Evolutionary conservation across 2,888 invertebrate species (phyloP), one percentile per base, ranked within the genome.

Genomic region (Brachylomia viminalis): DNA sequence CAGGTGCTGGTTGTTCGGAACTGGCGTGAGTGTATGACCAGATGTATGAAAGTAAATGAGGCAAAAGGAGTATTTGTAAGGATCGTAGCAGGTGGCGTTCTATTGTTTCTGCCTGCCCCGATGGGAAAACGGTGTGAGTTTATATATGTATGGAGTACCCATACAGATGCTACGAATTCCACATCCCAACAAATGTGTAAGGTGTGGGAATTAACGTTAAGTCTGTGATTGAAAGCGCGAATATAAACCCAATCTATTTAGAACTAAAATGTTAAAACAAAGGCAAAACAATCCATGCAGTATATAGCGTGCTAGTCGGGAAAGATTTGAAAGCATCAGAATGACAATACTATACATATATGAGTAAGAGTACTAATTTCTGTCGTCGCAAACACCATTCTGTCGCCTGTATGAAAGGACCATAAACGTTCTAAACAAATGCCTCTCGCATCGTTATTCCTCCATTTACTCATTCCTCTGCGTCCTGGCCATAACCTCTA

Each of bases 401-500:
- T 54, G 6, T n/a, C 2, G 20, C 0, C 8, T 38, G 1, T 33
- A 17, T 49, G 66, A 54, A 66, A 42, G 13, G 11, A n/a, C 13
- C 30, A 61, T 65, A 54, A 75, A 75, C 47, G 17, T 15, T 47
- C 27, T 13, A 54, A 42, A 61, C 58, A 59, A 65, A 65, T n/a
- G 38, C 15, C 33, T 59, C 0, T 54, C 13, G 11, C 45, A 15
- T 11, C 23, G 17, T 38, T 47, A 67, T 17, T 20, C 2, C 77
- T 84, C 70, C 73, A 84, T 77, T 84, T n/a, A 7, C 23, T 59
- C 10, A 20, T 33, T 68, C 13, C 38, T 83, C 83, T 64, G 20
- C 65, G 71, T 67, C 27, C n/a, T 52, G 59, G 33, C 52, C 77
- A 56, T 83, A 83, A 83, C 77, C 77, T 71, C 33, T 38, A 38